These are phyloP conservation scores for Tenthredo amoena DNA, from an alignment of 2,888 invertebrate species.

Conservation along the genomic window DNA sequence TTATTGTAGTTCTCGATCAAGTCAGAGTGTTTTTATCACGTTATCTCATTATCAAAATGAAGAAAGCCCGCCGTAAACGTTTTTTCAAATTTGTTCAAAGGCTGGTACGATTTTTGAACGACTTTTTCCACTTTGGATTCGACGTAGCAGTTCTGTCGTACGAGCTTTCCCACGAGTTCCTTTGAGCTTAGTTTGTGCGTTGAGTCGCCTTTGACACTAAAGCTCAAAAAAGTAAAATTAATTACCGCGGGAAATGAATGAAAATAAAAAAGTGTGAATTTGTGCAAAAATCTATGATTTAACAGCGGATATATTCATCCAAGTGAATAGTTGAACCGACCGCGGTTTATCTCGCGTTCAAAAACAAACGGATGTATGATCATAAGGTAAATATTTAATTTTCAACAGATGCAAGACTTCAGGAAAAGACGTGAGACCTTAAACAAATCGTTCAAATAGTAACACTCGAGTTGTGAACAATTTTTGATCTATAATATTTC, in stretches of 20 bases:
- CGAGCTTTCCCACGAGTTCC: conserved; percentile 42
- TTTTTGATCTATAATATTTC: background rate
- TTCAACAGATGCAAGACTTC: conserved; percentile 38
- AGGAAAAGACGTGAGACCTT: conserved; percentile 6
- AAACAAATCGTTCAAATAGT: conserved; percentile 29
- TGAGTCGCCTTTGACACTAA: background rate
- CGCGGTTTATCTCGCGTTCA: background rate
- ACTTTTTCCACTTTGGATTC: conserved; percentile 26
- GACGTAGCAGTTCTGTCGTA: conserved; percentile 26
- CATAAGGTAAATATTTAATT: conserved; percentile 32
- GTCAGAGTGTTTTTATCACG: background rate
- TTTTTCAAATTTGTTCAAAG: background rate
- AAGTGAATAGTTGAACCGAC: background rate
- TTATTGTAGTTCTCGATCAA: background rate
- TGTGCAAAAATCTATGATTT: background rate
- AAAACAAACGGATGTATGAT: conserved; percentile 31
- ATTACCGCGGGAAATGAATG: background rate
- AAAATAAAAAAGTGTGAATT: background rate
- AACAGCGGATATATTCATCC: background rate
- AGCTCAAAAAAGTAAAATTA: background rate
- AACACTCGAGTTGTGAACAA: background rate
- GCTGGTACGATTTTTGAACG: background rate
- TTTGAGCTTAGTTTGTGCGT: background rate
- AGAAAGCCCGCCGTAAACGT: background rate
- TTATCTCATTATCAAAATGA: background rate